Base-by-base conservation (phyloP, 2,797 vertebrate species). In the Lutjanus campechanus region DNA sequence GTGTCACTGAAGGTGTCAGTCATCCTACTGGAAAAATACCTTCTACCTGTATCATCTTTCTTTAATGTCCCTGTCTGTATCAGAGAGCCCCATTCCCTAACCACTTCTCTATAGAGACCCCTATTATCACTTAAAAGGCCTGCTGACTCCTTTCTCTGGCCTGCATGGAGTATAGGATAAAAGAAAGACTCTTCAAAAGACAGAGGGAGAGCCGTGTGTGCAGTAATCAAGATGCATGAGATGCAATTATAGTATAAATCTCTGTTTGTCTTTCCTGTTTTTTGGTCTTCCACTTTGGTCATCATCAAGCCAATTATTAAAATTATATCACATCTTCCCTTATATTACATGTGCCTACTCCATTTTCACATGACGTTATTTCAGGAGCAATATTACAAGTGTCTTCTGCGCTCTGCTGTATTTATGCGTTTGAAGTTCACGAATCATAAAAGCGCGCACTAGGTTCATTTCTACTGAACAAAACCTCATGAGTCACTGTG, bases 101-200 rank as follows among this genome's bases (percentile, higher is more conserved):
- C 16, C 22, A 41, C 63, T 62, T 81, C 54, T 61, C 74, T 72
- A 46, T 20, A 78, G 68, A 80, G 40, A 66, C 75, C 51, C 47
- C 11, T 46, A 89, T 92, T 91, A 89, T 84, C 85, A 91, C 78
- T 85, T 91, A 82, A 94, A 93, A 92, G 89, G 65, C 63, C 44
- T 61, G 65, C 20, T 16, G 51, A 36, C 53, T 59, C 40, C 83
- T 75, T 75, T 75, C 43, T 22, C 40, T 46, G 19, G 47, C 40
- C 60, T 63, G 58, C 69, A 69, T 71, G 43, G 64, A 69, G 54
- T 70, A 60, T 47, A 80, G 68, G 77, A 93, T 88, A 81, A 91
- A 93, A 92, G 85, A 79, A 46, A 47, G 61, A 41, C 56, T 62
- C 74, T 83, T 86, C 77, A 89, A 91, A 92, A 82, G 81, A 78